Evolutionary conservation across 2,113 vertebrate genomes (phyloP).

Genomic region (Tragelaphus strepsiceros): DNA sequence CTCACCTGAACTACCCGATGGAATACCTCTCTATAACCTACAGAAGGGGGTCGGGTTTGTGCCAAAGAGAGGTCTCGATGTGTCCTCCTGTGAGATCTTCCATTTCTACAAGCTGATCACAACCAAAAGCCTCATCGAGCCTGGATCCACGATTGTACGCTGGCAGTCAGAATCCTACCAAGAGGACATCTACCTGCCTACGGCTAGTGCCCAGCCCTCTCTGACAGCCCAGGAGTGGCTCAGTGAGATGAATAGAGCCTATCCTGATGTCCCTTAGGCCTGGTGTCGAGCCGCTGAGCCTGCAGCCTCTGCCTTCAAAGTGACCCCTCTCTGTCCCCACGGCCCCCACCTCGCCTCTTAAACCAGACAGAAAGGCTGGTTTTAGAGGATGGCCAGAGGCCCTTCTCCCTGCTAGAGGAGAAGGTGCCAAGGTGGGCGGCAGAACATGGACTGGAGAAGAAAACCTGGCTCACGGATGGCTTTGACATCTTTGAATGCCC

Average conservation of each 20-base stretch:
- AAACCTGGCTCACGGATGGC: constrained; percentile 80
- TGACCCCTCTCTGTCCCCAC: constrained; percentile 24
- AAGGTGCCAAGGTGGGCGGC: constrained; percentile 29
- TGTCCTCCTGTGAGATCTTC: constrained; percentile 94
- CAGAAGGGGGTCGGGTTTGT: constrained; percentile 93
- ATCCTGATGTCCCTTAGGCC: constrained; percentile 91
- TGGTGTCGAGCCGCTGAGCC: constrained; percentile 79
- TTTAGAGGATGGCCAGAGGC: constrained; percentile 65
- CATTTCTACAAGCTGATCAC: constrained; percentile 94
- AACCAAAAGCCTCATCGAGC: constrained; percentile 89
- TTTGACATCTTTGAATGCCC: constrained; percentile 84
- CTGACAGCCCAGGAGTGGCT: constrained; percentile 92
- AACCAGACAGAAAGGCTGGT: constrained; percentile 8
- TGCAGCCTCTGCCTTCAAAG: constrained; percentile 58
- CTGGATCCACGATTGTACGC: constrained; percentile 93
- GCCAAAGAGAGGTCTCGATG: constrained; percentile 94
- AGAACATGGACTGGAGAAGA: constrained; percentile 53
- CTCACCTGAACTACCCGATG: constrained; percentile 87
- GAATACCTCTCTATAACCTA: constrained; percentile 87
- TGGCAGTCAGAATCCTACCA: constrained; percentile 95
- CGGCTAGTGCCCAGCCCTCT: constrained; percentile 84
- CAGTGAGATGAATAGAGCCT: constrained; percentile 87
- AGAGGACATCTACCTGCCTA: constrained; percentile 96
- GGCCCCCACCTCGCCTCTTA: constrained; percentile 44
- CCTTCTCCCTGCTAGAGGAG: constrained; percentile 47